Evolutionary conservation across 1,140 invertebrate species (phyloP), one percentile per base, ranked within the genome.

Genomic region (Lucilia cuprina): DNA sequence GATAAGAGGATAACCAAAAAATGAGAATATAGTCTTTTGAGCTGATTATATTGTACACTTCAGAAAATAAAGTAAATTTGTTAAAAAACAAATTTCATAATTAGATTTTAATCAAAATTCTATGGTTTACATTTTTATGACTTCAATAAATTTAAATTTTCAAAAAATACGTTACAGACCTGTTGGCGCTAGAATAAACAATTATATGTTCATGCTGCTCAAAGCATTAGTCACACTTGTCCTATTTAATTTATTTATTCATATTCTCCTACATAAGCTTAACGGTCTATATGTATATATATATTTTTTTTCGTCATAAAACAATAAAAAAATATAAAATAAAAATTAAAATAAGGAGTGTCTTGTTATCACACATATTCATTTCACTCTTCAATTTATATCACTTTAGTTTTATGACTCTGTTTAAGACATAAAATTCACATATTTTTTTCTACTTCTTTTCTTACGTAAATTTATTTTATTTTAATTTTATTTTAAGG

Each of bases 391-490:
- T 70, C 65, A 70, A 21, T 21, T 70, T 25, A 70, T 70, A 70
- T 70, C 65, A 70, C 65, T 70, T 70, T 70, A 70, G 65, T 70
- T 70, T 70, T 70, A 70, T 70, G 65, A 70, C 65, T 70, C n/a
- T 70, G n/a, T 70, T 70, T 70, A 70, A 70, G 65, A 70, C 65
- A 70, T 21, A 21, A 21, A 70, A 70, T 70, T 70, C 19, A 21
- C 2, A 8, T 65, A n/a, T 70, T 70, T 70, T 19, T 19, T 70
- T 70, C n/a, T 70, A n/a, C 65, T 25, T 70, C 50, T 14, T 60
- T 19, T 70, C 65, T 70, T 70, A 70, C 65, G 65, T 70, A 70
- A 70, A 70, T 70, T 70, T 70, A 70, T 70, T 70, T 70, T 25
- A 70, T 70, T 70, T 70, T 25, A 70, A 70, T 70, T 70, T 70